phyloP scores from a whole-genome alignment of 2,888 invertebrate species.

The Caenorhabditis japonica region DNA sequence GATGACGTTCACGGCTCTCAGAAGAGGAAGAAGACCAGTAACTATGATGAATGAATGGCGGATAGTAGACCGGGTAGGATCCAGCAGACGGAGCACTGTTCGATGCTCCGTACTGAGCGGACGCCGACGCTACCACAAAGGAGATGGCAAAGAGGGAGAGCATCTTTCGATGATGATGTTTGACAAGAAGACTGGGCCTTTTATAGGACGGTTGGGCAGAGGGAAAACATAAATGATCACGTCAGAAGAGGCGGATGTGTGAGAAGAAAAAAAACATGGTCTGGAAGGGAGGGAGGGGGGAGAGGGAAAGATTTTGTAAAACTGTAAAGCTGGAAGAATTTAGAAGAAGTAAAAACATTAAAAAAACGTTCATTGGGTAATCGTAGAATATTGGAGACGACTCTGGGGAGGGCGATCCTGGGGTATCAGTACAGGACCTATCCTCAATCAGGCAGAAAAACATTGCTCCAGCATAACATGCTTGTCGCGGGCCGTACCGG shows the following conservation, averaged over 20 bases:
- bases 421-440: too few species aligned
- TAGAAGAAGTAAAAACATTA: too few species aligned
- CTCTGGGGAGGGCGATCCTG: too few species aligned
- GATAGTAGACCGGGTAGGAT: slow-evolving; percentile 22
- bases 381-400: too few species aligned
- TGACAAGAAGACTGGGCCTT: background rate
- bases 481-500: too few species aligned
- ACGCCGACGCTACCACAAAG: slow-evolving; percentile 16
- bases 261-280: background rate
- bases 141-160: slow-evolving; percentile 29
- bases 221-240: slow-evolving; percentile 20
- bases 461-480: too few species aligned
- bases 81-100: slow-evolving; percentile 1
- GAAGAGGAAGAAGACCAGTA: slow-evolving; percentile 20
- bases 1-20: slow-evolving; percentile 14
- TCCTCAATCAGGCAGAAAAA: too few species aligned
- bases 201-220: slow-evolving; percentile 10
- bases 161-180: too few species aligned
- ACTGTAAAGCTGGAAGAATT: too few species aligned
- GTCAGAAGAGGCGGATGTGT: slow-evolving; percentile 15
- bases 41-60: slow-evolving; percentile 16
- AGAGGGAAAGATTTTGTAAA: too few species aligned
- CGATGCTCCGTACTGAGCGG: slow-evolving; percentile 21
- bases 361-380: too few species aligned
- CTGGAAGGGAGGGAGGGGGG: too few species aligned